phyloP scores from a whole-genome alignment of 1,140 invertebrate genomes.

The Drosophila takahashii region DNA sequence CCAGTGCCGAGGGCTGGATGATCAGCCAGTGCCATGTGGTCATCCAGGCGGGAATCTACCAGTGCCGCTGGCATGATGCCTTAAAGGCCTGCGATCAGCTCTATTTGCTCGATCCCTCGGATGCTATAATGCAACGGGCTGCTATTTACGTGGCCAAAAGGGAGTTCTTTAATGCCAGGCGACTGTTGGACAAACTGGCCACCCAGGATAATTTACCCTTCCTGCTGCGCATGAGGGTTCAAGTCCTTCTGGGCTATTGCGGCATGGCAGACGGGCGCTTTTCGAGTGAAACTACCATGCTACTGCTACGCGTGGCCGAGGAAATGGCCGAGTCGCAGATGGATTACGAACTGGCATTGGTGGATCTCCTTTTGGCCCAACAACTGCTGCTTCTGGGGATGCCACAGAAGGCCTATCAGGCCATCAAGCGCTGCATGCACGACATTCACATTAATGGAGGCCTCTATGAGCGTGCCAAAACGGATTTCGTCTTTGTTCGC shows the following conservation, averaged over 20 bases:
- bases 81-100: slow-evolving; percentile 90
- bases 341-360: slow-evolving; percentile 89
- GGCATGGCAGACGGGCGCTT: slow-evolving; percentile 85
- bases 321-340: slow-evolving; percentile 90
- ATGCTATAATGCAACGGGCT: slow-evolving; percentile 88
- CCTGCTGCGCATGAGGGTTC: slow-evolving; percentile 88
- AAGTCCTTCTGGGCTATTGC: slow-evolving; percentile 90
- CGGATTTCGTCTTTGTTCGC: slow-evolving; percentile 86
- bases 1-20: slow-evolving; percentile 88
- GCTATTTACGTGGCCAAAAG: slow-evolving; percentile 89
- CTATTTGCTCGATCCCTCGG: slow-evolving; percentile 89
- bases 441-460: slow-evolving; percentile 92
- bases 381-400: slow-evolving; percentile 90
- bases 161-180: slow-evolving; percentile 87
- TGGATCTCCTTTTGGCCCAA: slow-evolving; percentile 92
- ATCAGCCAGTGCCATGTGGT: slow-evolving; percentile 88
- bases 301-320: slow-evolving; percentile 90
- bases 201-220: slow-evolving; percentile 86
- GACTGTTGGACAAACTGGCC: slow-evolving; percentile 87
- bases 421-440: slow-evolving; percentile 89
- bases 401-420: slow-evolving; percentile 89
- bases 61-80: slow-evolving; percentile 91
- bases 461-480: slow-evolving; percentile 90
- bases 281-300: slow-evolving; percentile 86
- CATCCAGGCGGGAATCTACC: slow-evolving; percentile 86